These are phyloP conservation scores for Pseudochromis fuscus DNA, from an alignment of 2,797 vertebrate species.

Conservation along the genomic window DNA sequence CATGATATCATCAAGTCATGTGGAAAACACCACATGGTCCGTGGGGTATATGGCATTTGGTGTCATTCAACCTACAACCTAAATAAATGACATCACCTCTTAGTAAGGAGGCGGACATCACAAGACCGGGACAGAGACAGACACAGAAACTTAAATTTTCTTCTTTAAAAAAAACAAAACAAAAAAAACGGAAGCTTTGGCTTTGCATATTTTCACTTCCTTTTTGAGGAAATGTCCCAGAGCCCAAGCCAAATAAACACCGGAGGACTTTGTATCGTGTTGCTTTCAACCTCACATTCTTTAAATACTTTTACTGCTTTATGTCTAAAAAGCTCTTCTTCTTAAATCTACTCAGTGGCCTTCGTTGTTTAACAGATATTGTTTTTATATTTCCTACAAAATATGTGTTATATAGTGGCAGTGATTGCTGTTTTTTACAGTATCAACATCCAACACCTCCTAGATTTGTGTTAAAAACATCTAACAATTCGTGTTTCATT, in stretches of 20 bases:
- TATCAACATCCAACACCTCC: background rate
- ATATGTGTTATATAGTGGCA: background rate
- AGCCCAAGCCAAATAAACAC: constrained; percentile 82
- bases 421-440: background rate
- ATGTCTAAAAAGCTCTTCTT: constrained; percentile 26
- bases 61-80: constrained; percentile 61
- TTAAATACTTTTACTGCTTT: constrained; percentile 66
- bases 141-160: constrained; percentile 63
- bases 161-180: constrained; percentile 48
- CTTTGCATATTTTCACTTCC: constrained; percentile 88
- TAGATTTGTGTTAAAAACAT: background rate
- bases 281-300: constrained; percentile 68
- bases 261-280: constrained; percentile 65
- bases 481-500: background rate
- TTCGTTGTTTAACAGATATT: constrained; percentile 3
- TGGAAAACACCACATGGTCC: constrained; percentile 47
- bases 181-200: constrained; percentile 76
- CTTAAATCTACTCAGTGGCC: constrained; percentile 29
- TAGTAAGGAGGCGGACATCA: constrained; percentile 71
- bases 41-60: constrained; percentile 1
- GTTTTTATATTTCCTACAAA: background rate
- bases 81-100: constrained; percentile 68
- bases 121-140: constrained; percentile 77
- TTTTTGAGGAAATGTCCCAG: constrained; percentile 82
- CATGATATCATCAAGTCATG: constrained; percentile 66